Evolutionary conservation across 2,113 vertebrate genomes (phyloP), one percentile per base, ranked within the genome.

Genomic region (Piaya cayana): DNA sequence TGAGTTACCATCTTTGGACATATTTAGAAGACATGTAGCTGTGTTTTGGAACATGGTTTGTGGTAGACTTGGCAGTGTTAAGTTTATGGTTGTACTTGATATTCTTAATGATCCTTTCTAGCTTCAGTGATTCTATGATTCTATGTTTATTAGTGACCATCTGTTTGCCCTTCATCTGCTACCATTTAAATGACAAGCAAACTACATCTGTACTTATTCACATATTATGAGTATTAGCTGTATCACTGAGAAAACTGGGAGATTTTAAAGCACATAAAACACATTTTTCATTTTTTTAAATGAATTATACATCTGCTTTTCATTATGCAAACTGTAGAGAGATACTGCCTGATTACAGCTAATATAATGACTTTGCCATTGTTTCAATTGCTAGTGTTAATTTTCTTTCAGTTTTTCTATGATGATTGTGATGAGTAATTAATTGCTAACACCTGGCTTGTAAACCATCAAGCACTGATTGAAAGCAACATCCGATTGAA

Each of bases 281-380:
- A 3, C 71, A 9, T 34, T 95, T 94, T 72, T 93, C 89, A 96
- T 91, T 93, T 36, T 39, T 62, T 39, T 91, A 77, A 94, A 80
- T 94, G 63, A 94, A 90, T 96, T 93, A 80, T 88, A 27, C 92
- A 95, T 94, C 53, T 95, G 70, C 7, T 52, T 93, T 64, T 95
- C 78, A 95, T 96, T 96, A 87, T 20, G 13, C 47, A 83, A 69
- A 90, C 55, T 34, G 32, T 72, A 82, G 21, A 64, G 95, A 45
- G 30, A 76, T 88, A 9, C 58, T 95, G 53, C 6, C 43, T 95
- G 74, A 96, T 96, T 91, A 64, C 49, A 74, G 39, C 86, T 86
- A 95, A 86, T 58, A 85, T 15, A 70, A 62, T 34, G 65, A 90
- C 92, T 95, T 93, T 94, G 69, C 34, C 65, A 95, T 95, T 96